Percentiles rank a stretch among this genome's conserved stretches.
Conservation (phyloP, 23 tunicate genomes). For the Corella eumyota region DNA sequence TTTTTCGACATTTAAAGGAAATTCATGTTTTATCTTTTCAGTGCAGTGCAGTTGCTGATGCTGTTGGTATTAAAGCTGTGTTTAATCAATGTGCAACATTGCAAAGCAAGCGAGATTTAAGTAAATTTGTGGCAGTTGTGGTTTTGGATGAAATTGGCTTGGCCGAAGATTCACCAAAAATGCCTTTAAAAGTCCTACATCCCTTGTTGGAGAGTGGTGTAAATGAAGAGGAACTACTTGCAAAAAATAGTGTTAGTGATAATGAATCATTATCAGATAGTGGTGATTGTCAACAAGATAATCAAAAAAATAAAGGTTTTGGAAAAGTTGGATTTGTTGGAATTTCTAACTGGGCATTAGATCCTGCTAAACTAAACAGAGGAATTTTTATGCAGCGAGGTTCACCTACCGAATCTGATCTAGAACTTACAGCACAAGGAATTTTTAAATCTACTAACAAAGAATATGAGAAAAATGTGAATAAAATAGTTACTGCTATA, state of each 20-base stretch:
- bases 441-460: slow-evolving; percentile 30
- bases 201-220: slow-evolving; percentile 62
- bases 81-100: slow-evolving; percentile 47
- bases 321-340: slow-evolving; percentile 66
- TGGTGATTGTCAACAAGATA: too few relatives aligned
- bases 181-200: slow-evolving; percentile 77
- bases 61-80: slow-evolving; percentile 56
- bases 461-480: slow-evolving; percentile 25
- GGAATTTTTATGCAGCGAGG: slow-evolving; percentile 60
- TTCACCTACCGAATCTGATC: slow-evolving; percentile 37
- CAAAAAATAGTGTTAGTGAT: slow-evolving; percentile 6
- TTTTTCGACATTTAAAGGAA: slow-evolving; percentile 45
- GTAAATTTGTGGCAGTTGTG: slow-evolving; percentile 52
- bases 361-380: slow-evolving; percentile 73
- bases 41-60: slow-evolving; percentile 75
- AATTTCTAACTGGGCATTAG: slow-evolving; percentile 75
- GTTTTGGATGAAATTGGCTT: slow-evolving; percentile 71
- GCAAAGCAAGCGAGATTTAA: slow-evolving; percentile 23
- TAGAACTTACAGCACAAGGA: slow-evolving; percentile 45
- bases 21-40: slow-evolving; percentile 63
- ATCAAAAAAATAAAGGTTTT: not conserved
- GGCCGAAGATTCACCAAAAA: slow-evolving; percentile 77
- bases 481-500: slow-evolving; percentile 15
- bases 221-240: not conserved
- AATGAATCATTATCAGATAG: not conserved